These are phyloP conservation scores for Phasianus colchicus DNA, from an alignment of 2,113 vertebrate genomes.

Conservation along the genomic window DNA sequence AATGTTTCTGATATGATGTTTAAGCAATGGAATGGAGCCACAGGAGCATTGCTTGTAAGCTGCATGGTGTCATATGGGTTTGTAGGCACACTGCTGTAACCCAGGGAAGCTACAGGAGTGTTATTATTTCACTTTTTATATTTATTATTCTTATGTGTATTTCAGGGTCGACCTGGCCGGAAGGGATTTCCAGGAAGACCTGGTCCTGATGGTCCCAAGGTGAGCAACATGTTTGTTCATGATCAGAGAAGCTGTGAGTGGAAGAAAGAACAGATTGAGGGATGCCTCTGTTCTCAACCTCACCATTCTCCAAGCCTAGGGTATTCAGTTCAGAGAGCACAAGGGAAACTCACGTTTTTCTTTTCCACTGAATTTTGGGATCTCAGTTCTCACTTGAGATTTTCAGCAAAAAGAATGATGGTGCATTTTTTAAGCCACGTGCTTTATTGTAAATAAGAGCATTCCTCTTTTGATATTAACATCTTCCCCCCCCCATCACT, in stretches of 20 bases:
- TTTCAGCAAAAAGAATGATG: constrained; percentile 9
- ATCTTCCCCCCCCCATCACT: background rate
- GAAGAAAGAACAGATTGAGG: background rate
- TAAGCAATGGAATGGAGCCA: background rate
- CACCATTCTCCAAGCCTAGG: background rate
- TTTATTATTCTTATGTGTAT: constrained; percentile 49
- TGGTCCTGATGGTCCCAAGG: constrained; percentile 90
- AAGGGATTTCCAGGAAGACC: constrained; percentile 90
- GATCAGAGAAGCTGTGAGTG: background rate
- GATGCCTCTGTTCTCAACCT: background rate
- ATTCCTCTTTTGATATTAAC: constrained; percentile 25
- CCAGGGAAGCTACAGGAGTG: background rate
- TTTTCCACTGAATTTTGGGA: background rate
- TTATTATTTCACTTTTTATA: background rate
- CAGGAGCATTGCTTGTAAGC: background rate
- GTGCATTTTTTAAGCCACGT: background rate
- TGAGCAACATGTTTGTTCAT: constrained; percentile 60
- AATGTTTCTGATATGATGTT: background rate
- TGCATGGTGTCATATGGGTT: background rate
- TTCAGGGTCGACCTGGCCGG: constrained; percentile 89
- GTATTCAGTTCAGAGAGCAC: background rate
- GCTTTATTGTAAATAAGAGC: constrained; percentile 33
- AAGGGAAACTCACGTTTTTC: background rate
- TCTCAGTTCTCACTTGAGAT: constrained; percentile 16
- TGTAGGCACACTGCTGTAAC: background rate